Evolutionary conservation across 2,888 invertebrate genomes (phyloP), one percentile per base, ranked within the genome.

Genomic region (Saturnia pavonia): DNA sequence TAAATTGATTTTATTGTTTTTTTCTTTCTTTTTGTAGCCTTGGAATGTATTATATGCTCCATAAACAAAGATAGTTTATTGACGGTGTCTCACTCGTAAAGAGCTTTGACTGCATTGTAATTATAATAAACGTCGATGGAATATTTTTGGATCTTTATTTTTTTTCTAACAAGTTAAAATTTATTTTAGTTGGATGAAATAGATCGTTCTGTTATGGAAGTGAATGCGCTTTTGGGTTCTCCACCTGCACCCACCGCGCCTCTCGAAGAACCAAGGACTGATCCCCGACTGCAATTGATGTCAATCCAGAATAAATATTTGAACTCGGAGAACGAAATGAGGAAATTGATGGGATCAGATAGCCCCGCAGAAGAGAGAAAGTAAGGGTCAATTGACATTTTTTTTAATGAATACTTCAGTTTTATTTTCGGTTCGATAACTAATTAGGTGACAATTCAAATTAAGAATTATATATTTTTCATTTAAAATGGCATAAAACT

Each of bases 171-270:
- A 19, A 27, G 57, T 11, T 60, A 27, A 3, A 25, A 22, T 57
- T 0, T 57, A 34, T 80, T 82, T 45, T 73, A 91, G 89, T 11
- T 83, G 72, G 90, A 91, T 66, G 91, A 91, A 71, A 82, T 91
- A 0, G 91, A 88, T 16, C 80, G 79, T 22, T 84, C 83, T 0
- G 48, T 91, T 0, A 72, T 74, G 57, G 89, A 90, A 73, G 85
- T 91, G 0, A 90, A 91, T 54, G 83, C 81, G 0, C 11, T 89
- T 1, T 76, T 91, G 8, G 89, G 90, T 0, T 69, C 77, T 3
- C 88, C 40, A 11, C n/a, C 85, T 0, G 73, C 78, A 4, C 71
- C 76, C 3, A 69, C 76, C 0, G 43, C 68, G 0, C 66, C 67
- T 4, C 19, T 66, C 1, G 43, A 22, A 0, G 48, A 69, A n/a